Base-by-base conservation (phyloP, 2,113 vertebrate species). In the Triplophysa rosa region DNA sequence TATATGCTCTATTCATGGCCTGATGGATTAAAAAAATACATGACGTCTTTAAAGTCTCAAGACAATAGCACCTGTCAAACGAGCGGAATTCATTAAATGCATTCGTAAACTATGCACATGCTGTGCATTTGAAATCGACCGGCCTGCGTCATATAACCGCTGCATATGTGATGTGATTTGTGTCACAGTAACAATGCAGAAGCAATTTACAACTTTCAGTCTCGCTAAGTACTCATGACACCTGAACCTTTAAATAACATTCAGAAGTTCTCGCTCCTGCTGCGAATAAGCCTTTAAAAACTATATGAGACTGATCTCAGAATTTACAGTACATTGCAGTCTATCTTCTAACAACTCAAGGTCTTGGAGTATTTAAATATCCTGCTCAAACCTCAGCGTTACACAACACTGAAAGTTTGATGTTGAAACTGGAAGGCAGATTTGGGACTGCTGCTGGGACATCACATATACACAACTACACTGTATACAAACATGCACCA, bases 391-490 rank as follows among this genome's bases (percentile, higher is more conserved):
- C 37, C 37, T 11, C 37, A 75, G 21, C 64, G 59, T 74, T 74
- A 74, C 56, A 74, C 42, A 76, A 76, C 73, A 76, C 40, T 64
- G 61, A 33, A 16, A 16, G 24, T 64, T 76, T 76, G 73, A 76
- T 64, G 73, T 23, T 64, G 72, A 75, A 42, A 62, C 58, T 64
- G 16, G 45, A 76, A 52, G 61, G 73, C 73, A 76, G 73, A 76
- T 64, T 52, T 65, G 64, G 73, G 73, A 26, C 23, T 42, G 47
- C 23, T 7, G 42, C 59, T 49, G 61, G 73, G 47, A 74, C 56
- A 74, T 29, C 13, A 23, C 26, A 40, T 7, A 61, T 2, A 42
- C 54, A 40, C 29, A 72, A 26, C 4, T 17, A n/a, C 26, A 37
- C 47, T 13, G 1, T 45, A 37, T 47, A 33, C 11, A 58, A 2